phyloP scores from a whole-genome alignment of 1,140 invertebrate genomes.

The Sitophilus oryzae region DNA sequence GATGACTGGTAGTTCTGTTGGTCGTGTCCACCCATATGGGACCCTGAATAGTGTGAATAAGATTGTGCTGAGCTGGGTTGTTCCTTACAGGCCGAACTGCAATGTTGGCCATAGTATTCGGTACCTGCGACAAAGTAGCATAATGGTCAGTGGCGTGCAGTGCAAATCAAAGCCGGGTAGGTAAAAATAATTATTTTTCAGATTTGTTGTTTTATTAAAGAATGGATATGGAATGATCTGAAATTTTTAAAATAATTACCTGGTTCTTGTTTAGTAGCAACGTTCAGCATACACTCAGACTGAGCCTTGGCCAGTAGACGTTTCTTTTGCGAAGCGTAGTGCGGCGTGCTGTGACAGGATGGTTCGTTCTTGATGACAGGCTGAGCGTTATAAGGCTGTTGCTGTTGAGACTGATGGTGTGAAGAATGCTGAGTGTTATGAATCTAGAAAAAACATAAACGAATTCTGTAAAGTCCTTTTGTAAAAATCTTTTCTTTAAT shows the following conservation, averaged over 20 bases:
- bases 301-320: constrained; percentile 79
- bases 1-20: constrained; percentile 22
- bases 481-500: no score
- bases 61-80: constrained; percentile 12
- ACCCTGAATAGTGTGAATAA: constrained; percentile 14
- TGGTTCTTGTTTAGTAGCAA: constrained; percentile 47
- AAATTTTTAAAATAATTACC: no score
- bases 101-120: constrained; percentile 39
- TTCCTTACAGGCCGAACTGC: constrained; percentile 42
- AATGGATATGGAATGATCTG: no score
- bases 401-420: constrained; percentile 44
- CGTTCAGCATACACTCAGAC: constrained; percentile 65
- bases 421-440: constrained; percentile 31
- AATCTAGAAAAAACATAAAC: constrained; percentile 10
- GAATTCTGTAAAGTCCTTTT: not conserved
- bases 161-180: no score
- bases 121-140: constrained; percentile 30
- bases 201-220: constrained; percentile 11
- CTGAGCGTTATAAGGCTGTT: constrained; percentile 32
- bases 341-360: constrained; percentile 40
- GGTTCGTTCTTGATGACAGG: constrained; percentile 53
- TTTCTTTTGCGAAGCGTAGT: constrained; percentile 73
- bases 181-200: no score
- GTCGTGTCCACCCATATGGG: constrained; percentile 12
- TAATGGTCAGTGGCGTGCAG: no score